Percentiles rank a stretch among this genome's conserved stretches.
These are phyloP conservation scores for Caerostris darwini DNA, from an alignment of 1,140 invertebrate species.

Conservation along the genomic window DNA sequence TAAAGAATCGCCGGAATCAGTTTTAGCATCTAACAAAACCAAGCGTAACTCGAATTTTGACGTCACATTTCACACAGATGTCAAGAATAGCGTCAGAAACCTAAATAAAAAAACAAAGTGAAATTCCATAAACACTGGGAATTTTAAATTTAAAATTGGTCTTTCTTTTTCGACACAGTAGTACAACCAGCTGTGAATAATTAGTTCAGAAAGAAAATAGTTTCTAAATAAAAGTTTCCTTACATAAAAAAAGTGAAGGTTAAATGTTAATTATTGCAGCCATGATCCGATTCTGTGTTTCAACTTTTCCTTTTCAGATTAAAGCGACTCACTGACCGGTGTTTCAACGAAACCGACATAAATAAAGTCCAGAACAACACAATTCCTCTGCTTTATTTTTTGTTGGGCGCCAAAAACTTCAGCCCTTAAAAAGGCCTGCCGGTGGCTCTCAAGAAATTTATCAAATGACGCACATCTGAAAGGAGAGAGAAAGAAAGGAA, in stretches of 20 bases:
- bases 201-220: no score
- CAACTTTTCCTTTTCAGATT: neutral
- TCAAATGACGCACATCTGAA: constrained; percentile 42
- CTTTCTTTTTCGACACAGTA: no score
- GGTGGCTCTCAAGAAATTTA: neutral
- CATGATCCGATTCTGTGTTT: neutral
- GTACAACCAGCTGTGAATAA: no score
- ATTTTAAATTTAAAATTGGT: no score
- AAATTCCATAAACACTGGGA: no score
- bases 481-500: neutral
- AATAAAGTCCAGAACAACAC: neutral
- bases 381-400: neutral
- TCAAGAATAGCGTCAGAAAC: no score
- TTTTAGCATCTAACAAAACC: no score
- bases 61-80: no score
- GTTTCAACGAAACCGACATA: neutral
- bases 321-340: neutral
- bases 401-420: neutral
- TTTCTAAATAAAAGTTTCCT: no score
- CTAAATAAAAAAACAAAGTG: no score
- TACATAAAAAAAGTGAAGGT: neutral
- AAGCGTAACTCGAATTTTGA: no score
- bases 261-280: neutral
- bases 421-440: neutral
- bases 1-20: no score